These are phyloP conservation scores for Coregonus suidteri DNA, from an alignment of 2,797 vertebrate genomes.

Conservation along the genomic window DNA sequence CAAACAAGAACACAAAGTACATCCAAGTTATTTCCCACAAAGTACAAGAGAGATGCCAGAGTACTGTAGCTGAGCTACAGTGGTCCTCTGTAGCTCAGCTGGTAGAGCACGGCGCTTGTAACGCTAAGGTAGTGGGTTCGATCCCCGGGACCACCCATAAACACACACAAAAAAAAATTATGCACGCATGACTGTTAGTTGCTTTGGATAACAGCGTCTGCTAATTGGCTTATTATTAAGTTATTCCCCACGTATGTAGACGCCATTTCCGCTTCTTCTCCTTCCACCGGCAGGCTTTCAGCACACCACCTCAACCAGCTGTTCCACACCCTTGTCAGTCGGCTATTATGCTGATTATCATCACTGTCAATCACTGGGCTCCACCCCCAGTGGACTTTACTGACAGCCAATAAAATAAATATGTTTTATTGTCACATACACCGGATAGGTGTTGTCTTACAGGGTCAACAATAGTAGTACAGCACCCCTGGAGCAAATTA, in stretches of 20 bases:
- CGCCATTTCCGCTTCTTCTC: neutral
- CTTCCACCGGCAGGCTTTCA: slow-evolving; percentile 43
- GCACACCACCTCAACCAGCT: slow-evolving; percentile 66
- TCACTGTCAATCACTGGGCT: slow-evolving; percentile 61
- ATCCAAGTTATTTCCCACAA: neutral
- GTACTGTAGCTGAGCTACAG: no score
- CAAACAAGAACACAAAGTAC: neutral
- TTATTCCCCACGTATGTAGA: neutral
- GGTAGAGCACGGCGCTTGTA: no score
- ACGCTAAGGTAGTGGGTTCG: no score
- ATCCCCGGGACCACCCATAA: no score
- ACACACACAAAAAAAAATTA: no score
- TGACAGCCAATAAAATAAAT: slow-evolving; percentile 45
- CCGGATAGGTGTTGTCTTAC: no score
- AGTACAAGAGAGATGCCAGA: neutral
- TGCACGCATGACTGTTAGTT: no score
- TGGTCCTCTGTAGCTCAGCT: no score
- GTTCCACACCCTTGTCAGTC: slow-evolving; percentile 36
- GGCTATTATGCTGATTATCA: slow-evolving; percentile 70
- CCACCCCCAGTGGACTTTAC: slow-evolving; percentile 19
- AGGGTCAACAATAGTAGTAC: no score
- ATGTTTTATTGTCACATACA: no score
- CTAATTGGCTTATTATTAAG: neutral
- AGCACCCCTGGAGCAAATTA: no score
- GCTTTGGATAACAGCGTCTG: no score